Evolutionary conservation across 2,888 invertebrate species (phyloP).

Genomic region (Plusia festucae): DNA sequence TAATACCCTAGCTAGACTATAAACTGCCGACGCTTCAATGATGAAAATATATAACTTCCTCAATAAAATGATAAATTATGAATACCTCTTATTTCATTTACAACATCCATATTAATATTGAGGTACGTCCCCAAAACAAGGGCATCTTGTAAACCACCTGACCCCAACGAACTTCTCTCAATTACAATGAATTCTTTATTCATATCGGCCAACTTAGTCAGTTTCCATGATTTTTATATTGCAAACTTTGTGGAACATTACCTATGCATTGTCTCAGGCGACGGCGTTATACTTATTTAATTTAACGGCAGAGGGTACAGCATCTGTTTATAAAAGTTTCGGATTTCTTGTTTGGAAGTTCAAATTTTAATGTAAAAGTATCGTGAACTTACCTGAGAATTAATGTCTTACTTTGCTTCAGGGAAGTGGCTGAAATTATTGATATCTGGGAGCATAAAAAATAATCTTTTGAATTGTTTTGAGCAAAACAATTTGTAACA

Average conservation of each 20-base stretch:
- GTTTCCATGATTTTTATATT: constrained; percentile 87
- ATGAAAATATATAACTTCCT: no score
- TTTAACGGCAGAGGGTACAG: constrained; percentile 66
- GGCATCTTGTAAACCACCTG: constrained; percentile 72
- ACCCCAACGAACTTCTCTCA: constrained; percentile 63
- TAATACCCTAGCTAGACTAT: no score
- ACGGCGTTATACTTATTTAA: constrained; percentile 75
- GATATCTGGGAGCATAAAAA: background rate
- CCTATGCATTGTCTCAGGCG: constrained; percentile 83
- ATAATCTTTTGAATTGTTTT: background rate
- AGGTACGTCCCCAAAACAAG: constrained; percentile 13
- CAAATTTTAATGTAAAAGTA: constrained; percentile 56
- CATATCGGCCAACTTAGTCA: constrained; percentile 73
- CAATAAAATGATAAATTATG: no score
- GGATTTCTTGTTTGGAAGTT: constrained; percentile 47
- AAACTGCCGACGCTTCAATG: no score
- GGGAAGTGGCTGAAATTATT: background rate
- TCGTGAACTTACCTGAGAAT: constrained; percentile 43
- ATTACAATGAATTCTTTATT: constrained; percentile 86
- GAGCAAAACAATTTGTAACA: background rate
- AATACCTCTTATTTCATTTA: background rate
- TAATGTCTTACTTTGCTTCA: constrained; percentile 2
- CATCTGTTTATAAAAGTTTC: constrained; percentile 54
- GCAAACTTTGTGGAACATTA: constrained; percentile 80
- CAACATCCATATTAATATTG: background rate